Conservation (phyloP, 2,113 vertebrate species). For the Nestor notabilis region DNA sequence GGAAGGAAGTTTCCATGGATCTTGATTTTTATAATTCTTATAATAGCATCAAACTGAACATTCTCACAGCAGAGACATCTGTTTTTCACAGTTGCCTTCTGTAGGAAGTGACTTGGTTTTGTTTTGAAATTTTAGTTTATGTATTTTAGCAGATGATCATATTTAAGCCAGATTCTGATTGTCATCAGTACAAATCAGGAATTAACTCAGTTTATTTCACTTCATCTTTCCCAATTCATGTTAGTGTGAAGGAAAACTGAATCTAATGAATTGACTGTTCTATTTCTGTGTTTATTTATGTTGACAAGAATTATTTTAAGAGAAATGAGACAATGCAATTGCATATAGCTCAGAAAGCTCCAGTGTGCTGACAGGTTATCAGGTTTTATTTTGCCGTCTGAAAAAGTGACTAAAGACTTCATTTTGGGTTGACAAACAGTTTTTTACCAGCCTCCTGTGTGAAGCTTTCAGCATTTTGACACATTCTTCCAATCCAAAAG, state of each 20-base stretch:
- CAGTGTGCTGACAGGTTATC: neutral
- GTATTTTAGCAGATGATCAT: conserved; percentile 50
- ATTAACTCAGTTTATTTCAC: conserved; percentile 36
- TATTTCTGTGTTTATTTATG: conserved; percentile 17
- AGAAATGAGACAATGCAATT: conserved; percentile 11
- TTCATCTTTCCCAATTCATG: conserved; percentile 15
- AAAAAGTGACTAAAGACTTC: neutral
- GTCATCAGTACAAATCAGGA: conserved; percentile 29
- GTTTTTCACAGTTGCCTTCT: conserved; percentile 49
- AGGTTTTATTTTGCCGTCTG: neutral
- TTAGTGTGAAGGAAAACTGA: conserved; percentile 18
- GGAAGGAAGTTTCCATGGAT: conserved; percentile 13
- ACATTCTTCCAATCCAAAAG: neutral
- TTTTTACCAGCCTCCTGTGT: neutral
- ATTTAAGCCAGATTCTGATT: conserved; percentile 48
- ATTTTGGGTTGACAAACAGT: neutral
- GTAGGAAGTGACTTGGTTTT: conserved; percentile 37
- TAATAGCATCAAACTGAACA: conserved; percentile 40
- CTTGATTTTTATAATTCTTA: conserved; percentile 1
- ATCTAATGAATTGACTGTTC: conserved; percentile 16
- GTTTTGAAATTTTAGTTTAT: conserved; percentile 30
- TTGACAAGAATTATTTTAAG: conserved; percentile 22
- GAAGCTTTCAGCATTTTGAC: neutral
- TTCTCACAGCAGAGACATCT: conserved; percentile 39
- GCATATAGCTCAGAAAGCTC: neutral